Evolutionary conservation across 2,888 invertebrate species (phyloP).

Genomic region (Drosophila peninsularis): DNA sequence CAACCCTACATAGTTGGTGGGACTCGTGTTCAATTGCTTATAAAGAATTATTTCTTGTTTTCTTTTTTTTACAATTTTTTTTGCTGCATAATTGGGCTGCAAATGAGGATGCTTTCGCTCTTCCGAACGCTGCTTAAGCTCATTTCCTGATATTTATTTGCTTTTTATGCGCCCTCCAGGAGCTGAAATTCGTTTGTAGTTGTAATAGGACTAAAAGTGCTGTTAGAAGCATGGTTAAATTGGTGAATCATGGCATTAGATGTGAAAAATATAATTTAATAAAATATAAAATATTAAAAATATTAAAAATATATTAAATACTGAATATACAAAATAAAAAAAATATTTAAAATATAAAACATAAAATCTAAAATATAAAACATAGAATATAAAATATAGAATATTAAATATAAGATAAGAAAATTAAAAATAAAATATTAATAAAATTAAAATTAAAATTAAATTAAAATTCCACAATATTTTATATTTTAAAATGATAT

Average conservation of each 20-base stretch:
- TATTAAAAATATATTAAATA: no score
- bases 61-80: not conserved
- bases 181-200: not conserved
- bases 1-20: not conserved
- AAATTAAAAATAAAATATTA: no score
- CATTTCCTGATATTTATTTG: constrained; percentile 2
- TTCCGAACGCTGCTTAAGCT: not conserved
- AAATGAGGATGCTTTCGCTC: not conserved
- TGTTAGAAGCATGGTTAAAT: not conserved
- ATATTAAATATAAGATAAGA: no score
- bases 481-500: no score
- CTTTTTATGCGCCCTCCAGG: not conserved
- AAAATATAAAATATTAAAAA: no score
- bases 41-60: not conserved
- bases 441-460: no score
- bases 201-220: not conserved
- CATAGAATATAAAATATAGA: no score
- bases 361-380: no score
- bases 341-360: no score
- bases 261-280: not conserved
- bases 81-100: constrained; percentile 3
- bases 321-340: no score
- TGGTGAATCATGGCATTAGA: no score
- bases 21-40: not conserved
- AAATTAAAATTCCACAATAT: no score